Conservation (phyloP, 2,888 invertebrate genomes). For the Lordiphosa andalusiaca region DNA sequence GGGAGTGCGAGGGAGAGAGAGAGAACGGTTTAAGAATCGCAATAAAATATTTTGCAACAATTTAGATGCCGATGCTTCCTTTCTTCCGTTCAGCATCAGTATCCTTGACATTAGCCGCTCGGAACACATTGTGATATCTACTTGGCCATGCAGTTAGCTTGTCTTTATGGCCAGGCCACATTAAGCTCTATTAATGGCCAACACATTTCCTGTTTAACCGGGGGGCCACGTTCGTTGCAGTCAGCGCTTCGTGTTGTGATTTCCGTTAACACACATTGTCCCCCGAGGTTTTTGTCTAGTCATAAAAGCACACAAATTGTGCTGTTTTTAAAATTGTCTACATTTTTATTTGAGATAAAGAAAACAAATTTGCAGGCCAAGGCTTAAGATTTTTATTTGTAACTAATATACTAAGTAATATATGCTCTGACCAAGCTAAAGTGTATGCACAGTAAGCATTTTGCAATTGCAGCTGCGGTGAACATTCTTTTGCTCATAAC, state of each 20-base stretch:
- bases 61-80: constrained; percentile 58
- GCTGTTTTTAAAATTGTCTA: too few species aligned
- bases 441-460: too few species aligned
- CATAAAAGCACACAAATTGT: too few species aligned
- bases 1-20: too few species aligned
- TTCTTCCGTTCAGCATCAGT: neutral
- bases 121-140: constrained; percentile 36
- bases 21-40: constrained; percentile 52
- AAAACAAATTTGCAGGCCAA: too few species aligned
- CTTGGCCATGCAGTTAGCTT: constrained; percentile 59
- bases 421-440: too few species aligned
- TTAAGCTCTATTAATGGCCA: constrained; percentile 66
- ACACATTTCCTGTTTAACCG: constrained; percentile 17
- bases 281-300: too few species aligned
- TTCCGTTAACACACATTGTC: neutral
- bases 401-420: too few species aligned
- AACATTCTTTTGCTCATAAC: too few species aligned
- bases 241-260: constrained; percentile 4
- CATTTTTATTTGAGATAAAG: too few species aligned
- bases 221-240: neutral
- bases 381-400: too few species aligned
- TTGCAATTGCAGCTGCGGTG: too few species aligned
- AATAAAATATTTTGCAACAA: constrained; percentile 72
- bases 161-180: constrained; percentile 55
- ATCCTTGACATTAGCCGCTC: constrained; percentile 29